Evolutionary conservation across 2,888 invertebrate genomes (phyloP).

Genomic region (Volucella bombylans): DNA sequence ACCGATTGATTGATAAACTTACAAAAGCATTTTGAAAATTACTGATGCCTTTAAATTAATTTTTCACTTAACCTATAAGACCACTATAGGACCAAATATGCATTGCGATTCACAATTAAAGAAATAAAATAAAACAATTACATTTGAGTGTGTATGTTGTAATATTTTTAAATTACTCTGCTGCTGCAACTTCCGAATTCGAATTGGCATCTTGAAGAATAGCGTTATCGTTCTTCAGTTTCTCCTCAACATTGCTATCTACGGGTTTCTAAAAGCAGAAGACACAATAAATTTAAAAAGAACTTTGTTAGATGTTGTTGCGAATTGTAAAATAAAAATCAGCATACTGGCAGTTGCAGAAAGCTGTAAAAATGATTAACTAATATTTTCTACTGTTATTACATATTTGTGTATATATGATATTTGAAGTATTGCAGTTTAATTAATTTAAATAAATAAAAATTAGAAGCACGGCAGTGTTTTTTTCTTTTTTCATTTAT

Average conservation of each 20-base stretch:
- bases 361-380: not conserved
- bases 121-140: not conserved
- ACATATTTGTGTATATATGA: not conserved
- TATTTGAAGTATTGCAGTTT: not conserved
- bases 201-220: constrained; percentile 48
- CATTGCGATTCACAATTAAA: constrained; percentile 40
- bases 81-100: constrained; percentile 64
- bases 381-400: constrained; percentile 1
- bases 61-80: constrained; percentile 67
- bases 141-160: constrained; percentile 18
- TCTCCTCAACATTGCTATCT: constrained; percentile 66
- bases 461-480: constrained; percentile 32
- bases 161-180: constrained; percentile 55
- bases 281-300: constrained; percentile 9
- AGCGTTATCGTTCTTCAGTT: constrained; percentile 47
- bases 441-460: not conserved
- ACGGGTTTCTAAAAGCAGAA: constrained; percentile 60
- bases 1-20: constrained; percentile 19
- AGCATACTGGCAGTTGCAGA: constrained; percentile 15
- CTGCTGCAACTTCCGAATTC: constrained; percentile 48
- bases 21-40: constrained; percentile 39
- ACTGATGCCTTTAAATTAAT: constrained; percentile 29
- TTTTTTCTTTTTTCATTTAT: not conserved
- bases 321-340: constrained; percentile 2
- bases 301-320: not conserved